Base-by-base conservation (phyloP, 1,140 invertebrate species). In the Probaryconus sp. region DNA sequence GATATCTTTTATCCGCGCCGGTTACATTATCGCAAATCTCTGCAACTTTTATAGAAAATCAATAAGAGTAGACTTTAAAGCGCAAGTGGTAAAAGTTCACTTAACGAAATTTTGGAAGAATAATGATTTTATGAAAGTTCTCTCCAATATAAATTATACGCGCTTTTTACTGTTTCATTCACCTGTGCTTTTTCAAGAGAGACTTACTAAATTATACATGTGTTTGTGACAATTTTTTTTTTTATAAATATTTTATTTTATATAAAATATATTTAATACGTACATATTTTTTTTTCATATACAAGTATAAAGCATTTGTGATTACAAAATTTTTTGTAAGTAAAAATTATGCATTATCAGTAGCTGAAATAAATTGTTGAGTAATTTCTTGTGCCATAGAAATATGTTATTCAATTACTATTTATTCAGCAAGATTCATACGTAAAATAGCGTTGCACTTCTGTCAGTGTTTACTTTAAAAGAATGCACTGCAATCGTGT, bases 41-140 rank as follows among this genome's bases (percentile, higher is more conserved):
- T 43, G 64, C 64, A 75, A 75, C 50, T 75, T 75, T 69, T 75
- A 75, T 68, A 64, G 71, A 75, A 64, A 75, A 75, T 69, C 71
- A 75, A 75, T 75, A 64, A 75, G 38, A 55, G 40, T 63, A 28
- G 56, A 63, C 48, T 69, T 68, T 74, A 68, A 55, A 68, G 58
- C 61, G 26, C 55, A 40, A 56, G 55, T 67, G 61, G 55, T 61
- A 67, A 73, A 73, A 73, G 55, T 73, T 73, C 61, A 73, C 70
- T 67, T 67, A 67, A 73, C 70, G 48, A 58, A 65, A 64, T 73
- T 65, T 67, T 28, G 35, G 40, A 72, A 72, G 60, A 65, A 56
- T 72, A 72, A 72, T 65, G 60, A 65, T 70, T 70, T 70, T 70
- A 48, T 38, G 31, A 55, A 60, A 55, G 40, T 63, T 70, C 6